Base-by-base conservation (phyloP, 2,797 vertebrate species). In the Babyrousa celebensis region DNA sequence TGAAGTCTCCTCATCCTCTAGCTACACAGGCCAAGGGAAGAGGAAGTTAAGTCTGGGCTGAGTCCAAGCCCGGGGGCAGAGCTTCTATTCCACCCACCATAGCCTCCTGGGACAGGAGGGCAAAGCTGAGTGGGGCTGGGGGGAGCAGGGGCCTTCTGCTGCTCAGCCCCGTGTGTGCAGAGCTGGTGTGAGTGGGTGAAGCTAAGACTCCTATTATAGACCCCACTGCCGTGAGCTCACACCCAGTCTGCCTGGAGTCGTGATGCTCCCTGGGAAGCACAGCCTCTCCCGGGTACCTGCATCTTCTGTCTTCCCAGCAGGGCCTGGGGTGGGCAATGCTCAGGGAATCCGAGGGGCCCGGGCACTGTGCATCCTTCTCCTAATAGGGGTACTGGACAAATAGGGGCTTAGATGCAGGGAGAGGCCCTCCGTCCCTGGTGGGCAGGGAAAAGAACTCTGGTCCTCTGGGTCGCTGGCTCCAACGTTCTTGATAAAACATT, bases 381-480 rank as follows among this genome's bases (percentile, higher is more conserved):
- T 5, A 32, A 4, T 43, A 29, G 8, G 16, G 1, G 40, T n/a
- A 2, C 15, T 16, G 12, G 10, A 12, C 14, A 29, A 52, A 56
- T 36, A 84, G 54, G 91, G 16, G 32, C 40, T 36, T 58, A n/a
- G 23, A 85, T 11, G 12, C 43, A 83, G 78, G 84, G 56, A 87
- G 60, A n/a, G 71, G 58, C 54, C 40, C 54, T 17, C 62, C 8
- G 56, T 62, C 89, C 56, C 70, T 52, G 40, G 5, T 16, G 32
- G 36, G 56, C 0, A 1, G 83, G 63, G 56, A 17, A 60, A 48
- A 80, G 54, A 94, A 71, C 32, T 54, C 70, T 12, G 25, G 14
- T 86, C 85, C 40, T 60, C 63, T 67, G 86, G 54, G 54, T 71
- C 54, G 52, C 54, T 79, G 80, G 40, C 18, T 96, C 77, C 92